Conservation (phyloP, 2,888 invertebrate genomes). For the Caradrina kadenii region DNA sequence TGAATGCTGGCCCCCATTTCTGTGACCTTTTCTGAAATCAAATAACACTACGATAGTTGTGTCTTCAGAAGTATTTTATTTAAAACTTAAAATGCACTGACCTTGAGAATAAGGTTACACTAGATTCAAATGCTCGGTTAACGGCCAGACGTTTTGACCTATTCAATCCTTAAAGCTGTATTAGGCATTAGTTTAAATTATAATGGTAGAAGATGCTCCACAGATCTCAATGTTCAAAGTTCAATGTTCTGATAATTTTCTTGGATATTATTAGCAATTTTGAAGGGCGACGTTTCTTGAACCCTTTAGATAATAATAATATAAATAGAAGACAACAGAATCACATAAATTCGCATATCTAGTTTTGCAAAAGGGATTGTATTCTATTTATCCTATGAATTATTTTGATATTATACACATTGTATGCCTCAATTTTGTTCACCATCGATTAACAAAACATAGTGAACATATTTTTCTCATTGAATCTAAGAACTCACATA, state of each 20-base stretch:
- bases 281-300: slow-evolving; percentile 58
- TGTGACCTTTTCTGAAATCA: slow-evolving; percentile 38
- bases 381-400: slow-evolving; percentile 5
- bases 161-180: slow-evolving; percentile 13
- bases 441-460: too few species aligned
- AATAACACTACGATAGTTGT: slow-evolving; percentile 2
- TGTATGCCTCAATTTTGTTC: too few species aligned
- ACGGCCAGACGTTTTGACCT: slow-evolving; percentile 20
- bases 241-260: slow-evolving; percentile 58
- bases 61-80: slow-evolving; percentile 19
- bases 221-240: slow-evolving; percentile 39
- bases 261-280: slow-evolving; percentile 60
- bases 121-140: slow-evolving; percentile 6
- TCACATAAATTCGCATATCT: background rate
- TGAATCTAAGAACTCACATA: too few species aligned
- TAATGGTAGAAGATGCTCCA: slow-evolving; percentile 25
- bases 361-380: slow-evolving; percentile 8
- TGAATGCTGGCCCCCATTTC: slow-evolving; percentile 40
- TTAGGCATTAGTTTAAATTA: slow-evolving; percentile 18
- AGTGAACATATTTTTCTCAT: too few species aligned
- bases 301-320: slow-evolving; percentile 46
- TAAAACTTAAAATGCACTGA: slow-evolving; percentile 12
- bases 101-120: slow-evolving; percentile 12
- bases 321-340: slow-evolving; percentile 38
- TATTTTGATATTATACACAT: too few species aligned